Conservation (phyloP, 2,797 vertebrate genomes). For the Euthynnus affinis region DNA sequence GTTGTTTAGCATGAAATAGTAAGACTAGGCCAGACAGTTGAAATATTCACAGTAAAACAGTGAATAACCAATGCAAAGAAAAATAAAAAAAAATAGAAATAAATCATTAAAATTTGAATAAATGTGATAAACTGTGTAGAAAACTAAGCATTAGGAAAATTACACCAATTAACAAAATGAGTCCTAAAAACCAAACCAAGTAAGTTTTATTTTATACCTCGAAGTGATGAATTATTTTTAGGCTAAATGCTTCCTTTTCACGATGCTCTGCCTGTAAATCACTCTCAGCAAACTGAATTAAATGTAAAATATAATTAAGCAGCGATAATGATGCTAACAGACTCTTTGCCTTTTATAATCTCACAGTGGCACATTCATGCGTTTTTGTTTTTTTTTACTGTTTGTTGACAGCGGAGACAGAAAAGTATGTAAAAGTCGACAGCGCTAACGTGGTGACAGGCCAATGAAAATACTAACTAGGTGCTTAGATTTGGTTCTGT, state of each 20-base stretch:
- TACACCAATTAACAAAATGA: background rate
- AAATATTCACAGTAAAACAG: too few species aligned
- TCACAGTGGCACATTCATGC: conserved; percentile 60
- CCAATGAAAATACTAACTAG: conserved; percentile 58
- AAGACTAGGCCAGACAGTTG: too few species aligned
- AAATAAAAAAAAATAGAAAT: background rate
- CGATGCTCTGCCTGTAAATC: background rate
- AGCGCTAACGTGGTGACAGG: conserved; percentile 14
- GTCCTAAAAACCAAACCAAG: background rate
- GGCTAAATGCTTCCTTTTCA: background rate
- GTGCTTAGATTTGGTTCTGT: conserved; percentile 28
- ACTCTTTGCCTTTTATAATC: background rate
- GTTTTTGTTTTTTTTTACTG: conserved; percentile 38
- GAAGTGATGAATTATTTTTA: background rate
- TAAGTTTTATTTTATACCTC: background rate
- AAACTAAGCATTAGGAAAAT: background rate
- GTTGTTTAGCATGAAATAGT: too few species aligned
- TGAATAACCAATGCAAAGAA: background rate
- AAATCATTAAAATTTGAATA: background rate
- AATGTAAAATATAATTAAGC: background rate
- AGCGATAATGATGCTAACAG: conserved; percentile 12
- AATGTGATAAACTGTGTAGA: background rate
- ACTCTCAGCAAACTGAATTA: background rate
- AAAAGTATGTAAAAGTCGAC: conserved; percentile 30
- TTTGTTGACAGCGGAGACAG: conserved; percentile 57